Evolutionary conservation across 2,113 vertebrate species (phyloP), one percentile per base, ranked within the genome.

Genomic region (Meriones unguiculatus): DNA sequence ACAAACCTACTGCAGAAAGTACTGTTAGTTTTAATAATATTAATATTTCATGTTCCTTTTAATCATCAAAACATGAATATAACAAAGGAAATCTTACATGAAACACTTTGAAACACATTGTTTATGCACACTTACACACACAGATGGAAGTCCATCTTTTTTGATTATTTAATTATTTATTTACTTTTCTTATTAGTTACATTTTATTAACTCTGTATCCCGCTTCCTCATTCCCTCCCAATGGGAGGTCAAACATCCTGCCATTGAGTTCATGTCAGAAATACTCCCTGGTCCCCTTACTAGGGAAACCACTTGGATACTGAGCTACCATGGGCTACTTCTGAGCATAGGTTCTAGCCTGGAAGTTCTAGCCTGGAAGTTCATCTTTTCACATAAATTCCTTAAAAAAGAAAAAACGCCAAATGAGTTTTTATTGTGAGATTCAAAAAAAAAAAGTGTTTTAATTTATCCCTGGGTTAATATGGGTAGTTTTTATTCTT

Each of bases 371-470:
- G 5, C 46, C 35, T 9, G 14, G 14, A 30, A 72, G 24, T 30
- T 25, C 0, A 89, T 59, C 72, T 52, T 32, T 5, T 46, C 32
- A 28, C 18, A 2, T 7, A 5, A 8, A 46, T 46, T 46, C 46
- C 46, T 46, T 46, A 46, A 4, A 46, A 46, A 46, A 46, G 46
- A 46, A 46, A 46, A 46, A 46, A 46, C 73, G 30, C 3, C 1
- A 14, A 73, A 84, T 7, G 22, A 62, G 2, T 1, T 5, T 57
- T 57, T 57, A 4, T 10, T 67, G 0, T 17, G 1, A 4, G 7
- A 52, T 9, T 17, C 57, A 3, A 93, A 17, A 20, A 93, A 17
- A 20, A 92, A 65, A 76, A 22, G 38, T 41, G 25, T 25, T 12
- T 52, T 50, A 65, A 24, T 69, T 59, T 77, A 57, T 85, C 59